Percentiles rank a stretch among this genome's conserved stretches.
Evolutionary conservation across 2,888 invertebrate genomes (phyloP).

Genomic region (Gryllus longicercus): DNA sequence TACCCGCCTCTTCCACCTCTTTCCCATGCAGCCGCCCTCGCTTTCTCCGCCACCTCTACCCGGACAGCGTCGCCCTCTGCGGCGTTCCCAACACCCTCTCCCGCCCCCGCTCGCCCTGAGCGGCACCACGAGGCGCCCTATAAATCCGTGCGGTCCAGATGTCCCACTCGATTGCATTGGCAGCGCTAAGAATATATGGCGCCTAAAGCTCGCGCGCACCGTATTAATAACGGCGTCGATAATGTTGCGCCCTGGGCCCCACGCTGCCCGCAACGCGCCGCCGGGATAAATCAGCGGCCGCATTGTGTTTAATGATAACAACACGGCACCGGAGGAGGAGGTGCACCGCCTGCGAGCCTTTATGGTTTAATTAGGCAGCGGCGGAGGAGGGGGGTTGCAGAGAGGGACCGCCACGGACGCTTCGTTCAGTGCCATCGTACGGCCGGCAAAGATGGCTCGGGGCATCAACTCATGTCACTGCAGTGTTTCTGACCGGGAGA

Average conservation of each 20-base stretch:
- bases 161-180: conserved; percentile 7
- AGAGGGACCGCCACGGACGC: no score
- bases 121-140: neutral
- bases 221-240: conserved; percentile 6
- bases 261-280: neutral
- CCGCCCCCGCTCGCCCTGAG: neutral
- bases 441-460: no score
- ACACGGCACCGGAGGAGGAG: neutral
- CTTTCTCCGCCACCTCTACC: neutral
- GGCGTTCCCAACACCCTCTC: neutral
- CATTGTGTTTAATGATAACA: neutral
- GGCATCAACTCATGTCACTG: no score
- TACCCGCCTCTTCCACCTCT: neutral
- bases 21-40: neutral
- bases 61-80: neutral
- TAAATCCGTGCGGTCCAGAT: conserved; percentile 6
- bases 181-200: neutral
- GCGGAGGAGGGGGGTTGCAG: no score
- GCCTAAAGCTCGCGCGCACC: neutral
- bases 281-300: neutral
- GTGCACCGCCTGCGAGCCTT: neutral
- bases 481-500: no score
- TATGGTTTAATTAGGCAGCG: neutral
- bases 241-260: neutral
- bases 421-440: no score